Base-by-base conservation (phyloP, 2,888 invertebrate genomes). In the Metallyticus violacea region DNA sequence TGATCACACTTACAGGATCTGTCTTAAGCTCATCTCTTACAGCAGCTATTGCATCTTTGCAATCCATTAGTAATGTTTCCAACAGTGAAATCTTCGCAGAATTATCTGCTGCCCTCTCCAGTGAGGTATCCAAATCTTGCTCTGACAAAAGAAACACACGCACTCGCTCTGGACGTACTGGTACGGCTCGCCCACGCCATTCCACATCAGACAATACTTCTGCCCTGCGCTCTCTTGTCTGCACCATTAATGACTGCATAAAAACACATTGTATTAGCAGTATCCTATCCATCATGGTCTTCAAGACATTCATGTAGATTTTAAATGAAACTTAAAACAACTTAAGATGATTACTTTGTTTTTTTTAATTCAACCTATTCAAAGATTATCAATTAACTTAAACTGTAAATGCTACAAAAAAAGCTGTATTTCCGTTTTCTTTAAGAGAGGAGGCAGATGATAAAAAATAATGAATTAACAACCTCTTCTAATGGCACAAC, bases 61-160 rank as follows among this genome's bases (percentile, higher is more conserved):
- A 97, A 91, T 99, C 98, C 93, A 99, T 97, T 78, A 99, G 93
- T 88, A 97, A 95, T 90, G 97, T 97, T 91, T 99, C 99, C 86
- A 98, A 94, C 86, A 98, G 94, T 89, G 97, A 96, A 88, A 98
- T 96, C 91, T 96, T 97, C 77, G 95, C 91, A 79, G 92, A 91
- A 78, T 90, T 89, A 82, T 90, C 91, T 62, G 91, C 90, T 6
- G 92, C 90, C 26, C 88, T 88, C 30, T 89, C 89, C 77, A 90
- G 81, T 30, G 87, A 86, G 5, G 79, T 84, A 40, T 96, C 96
- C 85, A 97, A 92, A 90, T 96, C 96, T 89, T 97, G 96, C 85
- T 97, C 94, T 40, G 97, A 95, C 87, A 97, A 93, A 88, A 98
- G 92, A 91, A 98, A 96, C 26, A 97, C 92, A 0, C 96, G 94